phyloP scores from a whole-genome alignment of 2,888 invertebrate genomes.

The Agrochola macilenta region DNA sequence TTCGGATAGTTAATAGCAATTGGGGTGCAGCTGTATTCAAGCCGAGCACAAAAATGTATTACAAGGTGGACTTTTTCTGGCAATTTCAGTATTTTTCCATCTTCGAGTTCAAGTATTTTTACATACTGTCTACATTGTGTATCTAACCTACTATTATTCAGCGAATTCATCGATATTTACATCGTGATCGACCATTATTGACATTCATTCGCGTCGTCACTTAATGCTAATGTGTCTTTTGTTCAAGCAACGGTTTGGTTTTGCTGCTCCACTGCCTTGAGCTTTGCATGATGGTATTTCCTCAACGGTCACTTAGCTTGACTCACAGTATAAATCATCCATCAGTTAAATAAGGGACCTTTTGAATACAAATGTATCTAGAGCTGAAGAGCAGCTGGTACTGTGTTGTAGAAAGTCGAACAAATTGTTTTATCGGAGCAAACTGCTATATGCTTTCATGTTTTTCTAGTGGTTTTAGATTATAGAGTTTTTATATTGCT shows the following conservation, averaged over 20 bases:
- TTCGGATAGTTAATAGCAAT: no score
- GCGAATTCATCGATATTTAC: constrained; percentile 45
- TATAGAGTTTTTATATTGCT: constrained; percentile 5
- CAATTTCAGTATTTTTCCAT: neutral
- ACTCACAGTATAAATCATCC: constrained; percentile 60
- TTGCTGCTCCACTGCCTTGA: constrained; percentile 54
- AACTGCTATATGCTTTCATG: constrained; percentile 12
- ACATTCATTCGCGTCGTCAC: constrained; percentile 65
- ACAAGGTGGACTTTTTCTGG: neutral
- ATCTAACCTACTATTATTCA: constrained; percentile 41
- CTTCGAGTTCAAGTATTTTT: constrained; percentile 7
- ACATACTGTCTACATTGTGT: constrained; percentile 13
- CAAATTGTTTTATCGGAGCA: neutral
- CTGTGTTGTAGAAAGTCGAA: constrained; percentile 27
- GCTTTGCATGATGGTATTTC: constrained; percentile 74
- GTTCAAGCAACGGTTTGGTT: constrained; percentile 69
- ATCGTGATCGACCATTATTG: constrained; percentile 57
- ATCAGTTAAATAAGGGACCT: constrained; percentile 18
- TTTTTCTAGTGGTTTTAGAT: neutral
- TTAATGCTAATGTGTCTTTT: constrained; percentile 75
- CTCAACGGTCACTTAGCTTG: constrained; percentile 67
- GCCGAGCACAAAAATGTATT: neutral
- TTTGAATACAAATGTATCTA: constrained; percentile 31
- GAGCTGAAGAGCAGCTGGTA: neutral
- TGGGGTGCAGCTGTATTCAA: neutral